These are phyloP conservation scores for Mycetomoellerius zeteki DNA, from an alignment of 1,140 invertebrate species.

Conservation along the genomic window DNA sequence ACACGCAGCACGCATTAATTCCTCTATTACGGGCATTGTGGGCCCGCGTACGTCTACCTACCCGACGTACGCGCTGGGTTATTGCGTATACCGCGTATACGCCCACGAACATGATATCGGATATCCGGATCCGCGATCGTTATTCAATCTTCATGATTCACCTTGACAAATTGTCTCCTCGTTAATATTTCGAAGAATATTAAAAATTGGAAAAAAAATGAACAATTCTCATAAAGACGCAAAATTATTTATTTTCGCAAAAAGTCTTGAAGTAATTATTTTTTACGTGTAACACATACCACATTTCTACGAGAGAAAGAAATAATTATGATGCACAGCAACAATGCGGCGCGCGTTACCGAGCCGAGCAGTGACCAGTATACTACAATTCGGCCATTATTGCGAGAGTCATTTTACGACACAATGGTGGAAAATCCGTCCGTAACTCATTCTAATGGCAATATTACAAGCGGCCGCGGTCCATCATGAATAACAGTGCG, in stretches of 20 bases:
- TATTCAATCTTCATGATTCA: too few species aligned
- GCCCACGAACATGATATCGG: conserved; percentile 78
- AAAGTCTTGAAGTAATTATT: neutral
- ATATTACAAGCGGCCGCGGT: conserved; percentile 46
- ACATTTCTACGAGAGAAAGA: neutral
- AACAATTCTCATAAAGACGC: neutral
- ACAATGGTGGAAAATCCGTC: conserved; percentile 61
- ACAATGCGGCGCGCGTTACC: conserved; percentile 20
- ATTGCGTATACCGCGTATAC: conserved; percentile 64
- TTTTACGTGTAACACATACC: neutral
- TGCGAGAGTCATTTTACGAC: conserved; percentile 53
- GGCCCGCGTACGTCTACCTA: conserved; percentile 29
- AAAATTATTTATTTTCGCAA: neutral
- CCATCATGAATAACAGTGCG: conserved; percentile 59
- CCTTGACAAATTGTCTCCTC: conserved; percentile 10
- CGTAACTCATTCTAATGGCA: conserved; percentile 52
- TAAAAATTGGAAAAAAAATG: neutral
- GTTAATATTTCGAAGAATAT: neutral
- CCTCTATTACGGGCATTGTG: conserved; percentile 82
- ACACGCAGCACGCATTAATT: conserved; percentile 82
- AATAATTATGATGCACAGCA: conserved; percentile 8
- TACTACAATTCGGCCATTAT: conserved; percentile 62
- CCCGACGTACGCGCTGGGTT: conserved; percentile 50
- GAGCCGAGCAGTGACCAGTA: conserved; percentile 61
- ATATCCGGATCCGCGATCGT: conserved; percentile 78